Evolutionary conservation across 1,140 invertebrate species (phyloP).

Genomic region (Pentalonia nigronervosa): DNA sequence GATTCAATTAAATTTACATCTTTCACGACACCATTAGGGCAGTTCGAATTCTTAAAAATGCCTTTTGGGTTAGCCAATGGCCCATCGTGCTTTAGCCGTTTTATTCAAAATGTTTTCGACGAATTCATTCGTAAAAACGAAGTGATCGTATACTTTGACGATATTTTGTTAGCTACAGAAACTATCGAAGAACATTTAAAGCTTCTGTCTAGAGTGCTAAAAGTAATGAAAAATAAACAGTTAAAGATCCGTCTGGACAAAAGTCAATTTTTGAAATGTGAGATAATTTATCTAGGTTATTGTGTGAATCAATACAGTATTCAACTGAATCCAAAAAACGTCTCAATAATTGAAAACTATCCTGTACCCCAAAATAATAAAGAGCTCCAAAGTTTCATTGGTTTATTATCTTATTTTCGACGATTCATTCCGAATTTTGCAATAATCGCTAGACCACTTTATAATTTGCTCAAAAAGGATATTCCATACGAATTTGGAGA

Average conservation of each 20-base stretch:
- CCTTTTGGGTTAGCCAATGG: conserved; percentile 48
- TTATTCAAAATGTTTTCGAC: conserved; percentile 62
- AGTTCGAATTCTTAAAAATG: conserved; percentile 27
- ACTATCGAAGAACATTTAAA: conserved; percentile 25
- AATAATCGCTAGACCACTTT: background rate
- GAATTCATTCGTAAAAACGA: conserved; percentile 62
- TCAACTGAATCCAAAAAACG: background rate
- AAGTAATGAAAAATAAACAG: conserved; percentile 10
- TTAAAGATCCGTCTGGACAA: conserved; percentile 12
- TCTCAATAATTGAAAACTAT: background rate
- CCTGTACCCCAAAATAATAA: background rate
- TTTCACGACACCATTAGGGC: background rate
- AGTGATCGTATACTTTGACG: too few species aligned
- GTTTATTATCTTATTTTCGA: conserved; percentile 16
- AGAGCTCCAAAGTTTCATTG: too few species aligned
- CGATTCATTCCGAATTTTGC: conserved; percentile 12
- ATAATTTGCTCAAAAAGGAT: background rate
- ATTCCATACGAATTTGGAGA: too few species aligned
- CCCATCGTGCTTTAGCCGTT: conserved; percentile 59
- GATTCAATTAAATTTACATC: too few species aligned
- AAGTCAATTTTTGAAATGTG: background rate
- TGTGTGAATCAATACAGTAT: background rate
- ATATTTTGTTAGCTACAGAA: conserved; percentile 29
- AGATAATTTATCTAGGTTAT: too few species aligned
- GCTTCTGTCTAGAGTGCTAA: conserved; percentile 42